A percentile compares a stretch with the other conserved stretches of the same genome.
Evolutionary conservation across 2,797 vertebrate species (phyloP).

Genomic region (Chloroceryle amazona): DNA sequence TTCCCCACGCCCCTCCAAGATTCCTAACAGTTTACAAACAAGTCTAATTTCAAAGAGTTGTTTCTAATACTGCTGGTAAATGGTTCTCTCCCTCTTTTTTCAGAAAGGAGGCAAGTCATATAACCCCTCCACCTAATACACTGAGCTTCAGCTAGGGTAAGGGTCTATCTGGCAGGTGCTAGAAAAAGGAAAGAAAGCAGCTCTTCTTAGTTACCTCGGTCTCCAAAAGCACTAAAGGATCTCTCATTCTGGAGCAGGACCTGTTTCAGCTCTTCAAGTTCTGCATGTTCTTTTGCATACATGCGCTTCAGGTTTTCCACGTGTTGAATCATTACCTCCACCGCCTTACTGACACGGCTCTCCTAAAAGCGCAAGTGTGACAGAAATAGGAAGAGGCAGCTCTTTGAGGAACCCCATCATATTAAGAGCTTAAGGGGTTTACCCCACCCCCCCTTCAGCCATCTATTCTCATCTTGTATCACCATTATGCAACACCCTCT

Average conservation of each 20-base stretch:
- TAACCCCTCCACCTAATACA: neutral
- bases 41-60: neutral
- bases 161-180: neutral
- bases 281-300: conserved; percentile 93
- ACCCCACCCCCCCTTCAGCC: no score
- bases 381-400: neutral
- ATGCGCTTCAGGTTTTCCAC: conserved; percentile 96
- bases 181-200: neutral
- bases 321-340: conserved; percentile 98
- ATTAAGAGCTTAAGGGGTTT: no score
- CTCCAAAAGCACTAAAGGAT: conserved; percentile 83
- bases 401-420: neutral
- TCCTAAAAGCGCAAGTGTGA: conserved; percentile 79
- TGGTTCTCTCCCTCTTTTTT: neutral
- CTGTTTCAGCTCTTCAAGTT: conserved; percentile 92
- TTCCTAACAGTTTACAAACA: neutral
- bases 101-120: no score
- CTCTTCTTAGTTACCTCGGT: conserved; percentile 83
- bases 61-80: neutral
- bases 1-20: rapidly evolving
- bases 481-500: rapidly evolving
- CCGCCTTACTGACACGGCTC: conserved; percentile 92
- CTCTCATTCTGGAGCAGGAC: conserved; percentile 89
- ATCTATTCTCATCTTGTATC: neutral
- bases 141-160: neutral